phyloP scores from a whole-genome alignment of 2,888 invertebrate species.

The Andricus quercusramuli region DNA sequence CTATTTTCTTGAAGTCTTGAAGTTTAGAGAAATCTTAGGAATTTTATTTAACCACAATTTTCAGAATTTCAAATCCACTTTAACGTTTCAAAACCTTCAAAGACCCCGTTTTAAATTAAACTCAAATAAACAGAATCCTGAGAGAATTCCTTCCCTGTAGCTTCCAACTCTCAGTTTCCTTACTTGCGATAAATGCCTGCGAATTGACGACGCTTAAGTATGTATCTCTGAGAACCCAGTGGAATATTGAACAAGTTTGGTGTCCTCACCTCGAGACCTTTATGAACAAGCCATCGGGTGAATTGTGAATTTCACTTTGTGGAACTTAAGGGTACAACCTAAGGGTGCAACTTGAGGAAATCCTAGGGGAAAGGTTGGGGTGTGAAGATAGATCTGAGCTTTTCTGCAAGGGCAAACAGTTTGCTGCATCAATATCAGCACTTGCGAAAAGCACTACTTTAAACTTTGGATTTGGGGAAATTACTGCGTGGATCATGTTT shows the following conservation, averaged over 20 bases:
- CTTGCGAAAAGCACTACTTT: conserved; percentile 45
- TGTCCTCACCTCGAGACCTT: conserved; percentile 52
- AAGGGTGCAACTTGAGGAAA: conserved; percentile 60
- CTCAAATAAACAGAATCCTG: no score
- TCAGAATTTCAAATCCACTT: no score
- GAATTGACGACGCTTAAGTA: conserved; percentile 56
- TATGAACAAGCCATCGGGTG: conserved; percentile 62
- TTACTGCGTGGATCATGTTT: conserved; percentile 54
- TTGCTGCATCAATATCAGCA: conserved; percentile 69
- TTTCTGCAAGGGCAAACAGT: conserved; percentile 61
- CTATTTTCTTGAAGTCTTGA: no score
- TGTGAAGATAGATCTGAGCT: conserved; percentile 50
- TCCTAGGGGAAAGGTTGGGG: conserved; percentile 51
- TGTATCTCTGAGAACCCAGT: conserved; percentile 56
- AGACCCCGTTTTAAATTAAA: no score
- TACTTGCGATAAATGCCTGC: conserved; percentile 49
- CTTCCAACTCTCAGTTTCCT: conserved; percentile 35
- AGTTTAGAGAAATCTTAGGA: no score
- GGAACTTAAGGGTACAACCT: conserved; percentile 66
- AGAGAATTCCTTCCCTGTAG: not conserved
- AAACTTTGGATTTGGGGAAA: conserved; percentile 57
- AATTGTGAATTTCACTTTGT: conserved; percentile 74
- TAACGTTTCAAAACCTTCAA: no score
- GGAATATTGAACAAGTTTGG: conserved; percentile 69
- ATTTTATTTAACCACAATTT: no score